Percentiles rank a stretch among this genome's conserved stretches.
These are phyloP conservation scores for Orientallactaga bullata DNA, from an alignment of 2,113 vertebrate species.

Conservation along the genomic window DNA sequence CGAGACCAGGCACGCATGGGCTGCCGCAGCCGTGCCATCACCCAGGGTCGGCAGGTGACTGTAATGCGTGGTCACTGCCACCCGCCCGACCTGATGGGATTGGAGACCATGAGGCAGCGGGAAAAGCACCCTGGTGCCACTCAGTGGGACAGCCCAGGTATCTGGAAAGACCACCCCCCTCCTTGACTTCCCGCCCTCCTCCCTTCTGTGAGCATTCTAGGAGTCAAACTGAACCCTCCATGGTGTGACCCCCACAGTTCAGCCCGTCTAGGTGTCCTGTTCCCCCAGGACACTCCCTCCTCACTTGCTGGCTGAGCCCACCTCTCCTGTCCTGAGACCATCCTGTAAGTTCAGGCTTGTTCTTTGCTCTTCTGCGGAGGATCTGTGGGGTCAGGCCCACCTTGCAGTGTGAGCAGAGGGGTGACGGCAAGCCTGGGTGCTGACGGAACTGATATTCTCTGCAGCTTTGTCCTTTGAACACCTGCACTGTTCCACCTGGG, in stretches of 20 bases:
- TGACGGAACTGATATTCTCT: background rate
- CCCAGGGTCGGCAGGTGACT: conserved; percentile 62
- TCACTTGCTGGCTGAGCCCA: background rate
- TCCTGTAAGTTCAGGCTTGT: background rate
- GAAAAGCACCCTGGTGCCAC: background rate
- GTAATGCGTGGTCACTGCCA: conserved; percentile 78
- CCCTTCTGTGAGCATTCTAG: background rate
- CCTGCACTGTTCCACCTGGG: fast-evolving
- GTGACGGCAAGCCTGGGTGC: background rate
- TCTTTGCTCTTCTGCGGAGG: background rate
- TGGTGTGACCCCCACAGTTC: background rate
- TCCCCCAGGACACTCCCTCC: background rate
- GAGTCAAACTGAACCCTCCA: background rate
- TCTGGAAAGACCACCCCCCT: too few relatives aligned
- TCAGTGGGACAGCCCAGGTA: conserved; percentile 65
- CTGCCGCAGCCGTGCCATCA: conserved; percentile 77
- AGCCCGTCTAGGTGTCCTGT: too few relatives aligned
- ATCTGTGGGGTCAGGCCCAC: fast-evolving
- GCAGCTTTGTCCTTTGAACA: background rate
- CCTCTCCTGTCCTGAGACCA: background rate
- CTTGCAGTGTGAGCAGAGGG: background rate
- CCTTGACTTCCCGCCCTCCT: background rate
- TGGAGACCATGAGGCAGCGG: conserved; percentile 73
- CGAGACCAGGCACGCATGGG: conserved; percentile 77
- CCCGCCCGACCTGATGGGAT: conserved; percentile 64